Percentiles rank a stretch among this genome's conserved stretches.
Evolutionary conservation across 2,113 vertebrate species (phyloP).

Genomic region (Phyllostomus discolor): DNA sequence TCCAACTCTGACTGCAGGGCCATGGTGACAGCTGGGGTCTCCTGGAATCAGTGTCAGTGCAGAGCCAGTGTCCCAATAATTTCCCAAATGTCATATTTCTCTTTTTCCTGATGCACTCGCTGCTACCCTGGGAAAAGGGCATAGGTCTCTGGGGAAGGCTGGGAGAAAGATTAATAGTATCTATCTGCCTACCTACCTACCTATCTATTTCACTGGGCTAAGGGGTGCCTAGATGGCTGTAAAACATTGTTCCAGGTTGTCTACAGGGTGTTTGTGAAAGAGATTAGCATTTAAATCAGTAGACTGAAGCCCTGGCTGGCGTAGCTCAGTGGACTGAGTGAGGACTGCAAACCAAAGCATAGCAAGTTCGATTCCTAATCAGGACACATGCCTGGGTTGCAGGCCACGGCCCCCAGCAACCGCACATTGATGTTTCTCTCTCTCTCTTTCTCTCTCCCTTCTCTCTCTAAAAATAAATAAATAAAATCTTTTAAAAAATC

Average conservation of each 20-base stretch:
- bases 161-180: background rate
- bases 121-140: background rate
- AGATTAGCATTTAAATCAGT: background rate
- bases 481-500: no score
- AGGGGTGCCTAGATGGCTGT: background rate
- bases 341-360: no score
- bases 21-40: background rate
- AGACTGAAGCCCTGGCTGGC: no score
- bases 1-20: background rate
- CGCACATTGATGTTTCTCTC: no score
- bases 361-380: no score
- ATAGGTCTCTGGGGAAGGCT: background rate
- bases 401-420: no score
- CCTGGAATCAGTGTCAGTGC: background rate
- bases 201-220: background rate
- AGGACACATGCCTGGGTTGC: no score
- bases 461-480: no score
- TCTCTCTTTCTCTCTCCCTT: no score
- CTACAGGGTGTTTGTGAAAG: background rate
- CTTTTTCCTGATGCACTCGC: background rate
- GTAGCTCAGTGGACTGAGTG: no score
- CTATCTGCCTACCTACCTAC: background rate
- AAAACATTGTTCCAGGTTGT: background rate
- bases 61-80: background rate
- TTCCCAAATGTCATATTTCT: background rate